A percentile compares a stretch with the other conserved stretches of the same genome.
Conservation (phyloP, 37 sponge, comb jelly and placozoan species). For the Halisarca cf. caerulea region DNA sequence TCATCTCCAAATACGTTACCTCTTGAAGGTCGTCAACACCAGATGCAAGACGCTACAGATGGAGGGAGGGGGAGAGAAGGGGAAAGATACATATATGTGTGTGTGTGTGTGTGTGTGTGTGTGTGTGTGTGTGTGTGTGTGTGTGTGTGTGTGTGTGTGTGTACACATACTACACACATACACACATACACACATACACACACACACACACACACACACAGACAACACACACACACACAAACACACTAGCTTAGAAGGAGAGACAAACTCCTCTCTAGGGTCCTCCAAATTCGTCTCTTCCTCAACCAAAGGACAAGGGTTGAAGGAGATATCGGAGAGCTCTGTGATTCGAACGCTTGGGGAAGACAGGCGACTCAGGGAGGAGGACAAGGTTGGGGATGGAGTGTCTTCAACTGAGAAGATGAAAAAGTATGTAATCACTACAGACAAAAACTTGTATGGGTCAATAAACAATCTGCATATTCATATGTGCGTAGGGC, state of each 20-base stretch:
- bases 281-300: neutral
- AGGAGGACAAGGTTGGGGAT: neutral
- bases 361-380: slow-evolving; percentile 47
- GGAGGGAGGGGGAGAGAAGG: neutral
- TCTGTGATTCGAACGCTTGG: slow-evolving; percentile 60
- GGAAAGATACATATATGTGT: neutral
- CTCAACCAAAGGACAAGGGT: slow-evolving; percentile 27
- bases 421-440: too few relatives aligned
- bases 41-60: slow-evolving; percentile 33
- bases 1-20: slow-evolving; percentile 58
- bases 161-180: too few relatives aligned
- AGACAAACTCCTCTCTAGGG: slow-evolving; percentile 37
- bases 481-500: too few relatives aligned
- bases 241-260: slow-evolving; percentile 58
- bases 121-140: neutral
- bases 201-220: neutral
- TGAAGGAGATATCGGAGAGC: neutral
- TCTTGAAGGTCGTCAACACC: slow-evolving; percentile 49
- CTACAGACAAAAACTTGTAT: too few relatives aligned
- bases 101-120: slow-evolving; percentile 8
- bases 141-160: slow-evolving; percentile 5
- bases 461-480: too few relatives aligned
- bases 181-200: neutral
- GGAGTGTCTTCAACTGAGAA: slow-evolving; percentile 3
- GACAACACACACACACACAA: neutral